Conservation (phyloP, 2,113 vertebrate genomes). For the Triplophysa siluroides region DNA sequence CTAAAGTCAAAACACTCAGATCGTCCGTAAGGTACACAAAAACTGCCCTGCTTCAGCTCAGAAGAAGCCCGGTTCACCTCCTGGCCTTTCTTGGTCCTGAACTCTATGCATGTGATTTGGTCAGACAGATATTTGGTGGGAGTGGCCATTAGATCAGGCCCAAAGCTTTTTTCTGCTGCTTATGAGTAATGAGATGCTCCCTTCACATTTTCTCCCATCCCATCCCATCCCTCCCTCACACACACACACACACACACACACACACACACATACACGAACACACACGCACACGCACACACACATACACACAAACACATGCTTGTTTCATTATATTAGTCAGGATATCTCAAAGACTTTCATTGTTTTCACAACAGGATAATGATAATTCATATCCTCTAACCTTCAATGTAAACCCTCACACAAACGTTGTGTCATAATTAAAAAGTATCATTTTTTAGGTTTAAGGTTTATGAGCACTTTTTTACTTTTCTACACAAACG, state of each 20-base stretch:
- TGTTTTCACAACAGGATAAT: too few species aligned
- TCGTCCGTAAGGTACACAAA: background rate
- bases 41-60: background rate
- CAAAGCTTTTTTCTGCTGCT: background rate
- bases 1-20: background rate
- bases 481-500: background rate
- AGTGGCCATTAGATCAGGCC: slow-evolving; percentile 16
- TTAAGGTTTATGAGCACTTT: too few species aligned
- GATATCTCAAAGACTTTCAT: too few species aligned
- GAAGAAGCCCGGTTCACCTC: slow-evolving; percentile 53
- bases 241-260: slow-evolving; percentile 1
- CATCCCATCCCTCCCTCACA: background rate
- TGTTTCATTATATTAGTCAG: too few species aligned
- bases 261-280: background rate
- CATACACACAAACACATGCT: too few species aligned
- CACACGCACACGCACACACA: background rate
- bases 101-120: slow-evolving; percentile 18
- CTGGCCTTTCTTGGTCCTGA: slow-evolving; percentile 47
- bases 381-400: too few species aligned
- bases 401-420: too few species aligned
- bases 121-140: background rate
- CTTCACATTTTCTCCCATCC: background rate
- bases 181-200: slow-evolving; percentile 34
- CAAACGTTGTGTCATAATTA: too few species aligned
- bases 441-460: too few species aligned